Evolutionary conservation across 2,113 vertebrate genomes (phyloP).

Genomic region (Macaca nemestrina): DNA sequence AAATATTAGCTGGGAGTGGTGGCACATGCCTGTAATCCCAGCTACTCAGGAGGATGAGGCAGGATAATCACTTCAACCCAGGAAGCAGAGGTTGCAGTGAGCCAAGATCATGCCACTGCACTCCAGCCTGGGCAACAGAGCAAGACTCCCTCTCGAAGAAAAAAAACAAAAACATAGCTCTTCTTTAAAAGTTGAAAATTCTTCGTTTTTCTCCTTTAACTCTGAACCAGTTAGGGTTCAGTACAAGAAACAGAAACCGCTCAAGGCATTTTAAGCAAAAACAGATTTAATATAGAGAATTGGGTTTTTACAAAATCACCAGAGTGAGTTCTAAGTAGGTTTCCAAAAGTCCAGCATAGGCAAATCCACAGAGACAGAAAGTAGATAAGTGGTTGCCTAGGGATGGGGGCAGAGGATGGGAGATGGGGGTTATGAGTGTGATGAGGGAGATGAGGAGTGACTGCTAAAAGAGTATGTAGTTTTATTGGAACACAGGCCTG

Average conservation of each 20-base stretch:
- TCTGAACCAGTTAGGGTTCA: background rate
- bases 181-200: slow-evolving; percentile 17
- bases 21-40: no score
- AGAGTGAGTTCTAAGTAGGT: background rate
- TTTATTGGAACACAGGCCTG: background rate
- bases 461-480: background rate
- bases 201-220: background rate
- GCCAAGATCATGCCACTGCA: no score
- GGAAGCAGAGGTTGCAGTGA: no score
- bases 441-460: background rate
- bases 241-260: background rate
- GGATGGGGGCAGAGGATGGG: no score
- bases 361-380: background rate
- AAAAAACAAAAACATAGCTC: background rate
- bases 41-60: no score
- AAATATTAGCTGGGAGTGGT: no score
- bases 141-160: no score
- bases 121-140: no score
- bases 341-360: background rate
- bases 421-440: no score
- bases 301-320: background rate
- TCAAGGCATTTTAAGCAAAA: slow-evolving; percentile 18
- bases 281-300: slow-evolving; percentile 22
- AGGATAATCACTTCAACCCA: no score
- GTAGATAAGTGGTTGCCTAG: background rate